Base-by-base conservation (phyloP, 1,140 invertebrate species). In the Drosophila leontia region DNA sequence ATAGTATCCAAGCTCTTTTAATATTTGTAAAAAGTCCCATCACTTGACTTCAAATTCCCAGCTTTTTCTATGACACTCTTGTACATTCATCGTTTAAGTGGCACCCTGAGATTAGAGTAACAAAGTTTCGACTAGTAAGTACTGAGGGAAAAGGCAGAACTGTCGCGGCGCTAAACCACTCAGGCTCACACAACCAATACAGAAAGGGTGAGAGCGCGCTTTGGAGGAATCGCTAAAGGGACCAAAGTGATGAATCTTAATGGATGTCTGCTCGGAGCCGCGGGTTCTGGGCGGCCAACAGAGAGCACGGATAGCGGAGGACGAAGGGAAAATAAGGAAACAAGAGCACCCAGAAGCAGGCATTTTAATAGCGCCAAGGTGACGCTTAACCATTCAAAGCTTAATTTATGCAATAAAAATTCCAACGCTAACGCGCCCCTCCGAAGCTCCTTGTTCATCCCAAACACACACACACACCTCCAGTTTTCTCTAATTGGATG, bases 351-450 rank as follows among this genome's bases (percentile, higher is more conserved):
- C 41, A 44, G 64, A 50, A 59, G 61, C 55, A 53, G 81, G 59
- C 67, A 68, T 82, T 90, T 90, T 90, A 90, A 90, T 90, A 85
- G 86, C 86, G 78, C 71, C 85, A 91, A 90, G 85, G 86, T 90
- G 85, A 91, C 85, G 85, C 81, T 82, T 79, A 81, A 90, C 65
- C 85, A 85, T 88, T 88, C 81, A 91, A 90, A 81, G 71, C 86
- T 90, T 90, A 90, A 90, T 91, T 90, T 90, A 90, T 90, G 81
- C 85, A 90, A 90, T 90, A 90, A 90, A 91, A 90, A 91, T 77
- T 65, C 75, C 63, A 67, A 41, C 42, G 74, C 59, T 37, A 32
- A 45, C 50, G 41, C 39, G 56, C 35, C 58, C 55, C 39, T 19
- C 42, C 13, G 50, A 45, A n/a, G n/a, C n/a, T n/a, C n/a, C n/a